Percentiles rank a stretch among this genome's conserved stretches.
These are phyloP conservation scores for Holacanthus passer DNA, from an alignment of 2,113 vertebrate species.

Conservation along the genomic window DNA sequence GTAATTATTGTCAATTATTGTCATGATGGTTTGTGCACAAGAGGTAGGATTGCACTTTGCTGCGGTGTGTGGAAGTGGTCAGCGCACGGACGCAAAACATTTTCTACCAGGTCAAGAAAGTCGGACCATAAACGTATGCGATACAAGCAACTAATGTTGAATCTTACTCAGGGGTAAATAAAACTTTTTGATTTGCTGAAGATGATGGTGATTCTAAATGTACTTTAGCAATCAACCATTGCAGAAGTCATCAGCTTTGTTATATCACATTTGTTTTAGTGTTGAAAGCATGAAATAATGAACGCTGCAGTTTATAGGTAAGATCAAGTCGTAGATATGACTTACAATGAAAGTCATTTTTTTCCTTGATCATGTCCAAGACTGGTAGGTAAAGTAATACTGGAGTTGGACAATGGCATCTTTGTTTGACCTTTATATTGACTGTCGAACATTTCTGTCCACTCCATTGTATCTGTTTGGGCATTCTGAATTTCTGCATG, in stretches of 20 bases:
- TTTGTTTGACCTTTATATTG: not conserved
- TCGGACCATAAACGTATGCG: not conserved
- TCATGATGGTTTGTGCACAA: slow-evolving; percentile 38
- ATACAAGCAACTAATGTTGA: not conserved
- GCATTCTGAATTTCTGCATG: not conserved
- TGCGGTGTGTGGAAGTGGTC: not conserved
- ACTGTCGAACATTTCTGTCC: not conserved
- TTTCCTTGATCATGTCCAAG: not conserved
- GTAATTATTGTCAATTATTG: slow-evolving; percentile 69
- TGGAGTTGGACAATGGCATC: not conserved
- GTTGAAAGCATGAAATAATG: not conserved
- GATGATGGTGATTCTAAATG: slow-evolving; percentile 2
- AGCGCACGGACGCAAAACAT: not conserved
- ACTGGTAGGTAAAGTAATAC: not conserved
- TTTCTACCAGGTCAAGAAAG: not conserved
- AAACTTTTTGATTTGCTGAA: not conserved
- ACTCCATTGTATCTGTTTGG: too few relatives aligned
- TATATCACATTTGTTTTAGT: not conserved
- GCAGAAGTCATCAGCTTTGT: not conserved
- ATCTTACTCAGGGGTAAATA: not conserved
- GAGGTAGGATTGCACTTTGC: slow-evolving; percentile 4
- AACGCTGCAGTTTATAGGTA: not conserved
- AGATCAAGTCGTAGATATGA: not conserved
- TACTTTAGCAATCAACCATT: not conserved
- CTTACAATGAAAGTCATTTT: not conserved